These are phyloP conservation scores for Mirounga angustirostris DNA, from an alignment of 2,113 vertebrate species.

Conservation along the genomic window DNA sequence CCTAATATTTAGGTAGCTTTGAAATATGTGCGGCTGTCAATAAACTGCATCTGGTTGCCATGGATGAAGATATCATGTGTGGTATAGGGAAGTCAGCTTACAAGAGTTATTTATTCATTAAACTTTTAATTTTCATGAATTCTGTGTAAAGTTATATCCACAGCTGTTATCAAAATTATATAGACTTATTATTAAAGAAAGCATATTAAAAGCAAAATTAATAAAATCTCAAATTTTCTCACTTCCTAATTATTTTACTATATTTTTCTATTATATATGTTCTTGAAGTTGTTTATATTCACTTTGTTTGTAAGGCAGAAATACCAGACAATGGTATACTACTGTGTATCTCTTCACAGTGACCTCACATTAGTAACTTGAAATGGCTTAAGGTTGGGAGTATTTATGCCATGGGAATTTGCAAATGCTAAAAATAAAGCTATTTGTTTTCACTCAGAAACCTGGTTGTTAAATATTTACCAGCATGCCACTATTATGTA, in stretches of 20 bases:
- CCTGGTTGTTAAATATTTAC: background rate
- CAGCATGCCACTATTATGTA: background rate
- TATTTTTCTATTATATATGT: background rate
- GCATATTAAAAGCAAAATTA: background rate
- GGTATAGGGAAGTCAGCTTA: background rate
- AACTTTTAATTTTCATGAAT: background rate
- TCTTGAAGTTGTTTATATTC: background rate
- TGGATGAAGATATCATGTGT: background rate
- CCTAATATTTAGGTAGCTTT: background rate
- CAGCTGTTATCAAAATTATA: background rate
- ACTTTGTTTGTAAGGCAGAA: background rate
- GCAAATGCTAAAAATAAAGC: background rate
- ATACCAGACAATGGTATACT: background rate
- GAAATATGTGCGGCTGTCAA: background rate
- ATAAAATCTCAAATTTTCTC: background rate
- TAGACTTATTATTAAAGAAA: background rate
- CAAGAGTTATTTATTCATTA: background rate
- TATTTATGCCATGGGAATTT: background rate
- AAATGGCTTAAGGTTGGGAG: background rate
- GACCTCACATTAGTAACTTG: background rate
- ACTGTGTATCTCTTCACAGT: background rate
- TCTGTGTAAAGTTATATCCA: background rate
- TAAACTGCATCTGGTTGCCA: background rate
- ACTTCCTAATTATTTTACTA: background rate
- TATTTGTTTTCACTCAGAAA: background rate